A percentile compares a stretch with the other conserved stretches of the same genome.
These are phyloP conservation scores for Creontiades dilutus DNA, from an alignment of 2,888 invertebrate genomes.

Conservation along the genomic window DNA sequence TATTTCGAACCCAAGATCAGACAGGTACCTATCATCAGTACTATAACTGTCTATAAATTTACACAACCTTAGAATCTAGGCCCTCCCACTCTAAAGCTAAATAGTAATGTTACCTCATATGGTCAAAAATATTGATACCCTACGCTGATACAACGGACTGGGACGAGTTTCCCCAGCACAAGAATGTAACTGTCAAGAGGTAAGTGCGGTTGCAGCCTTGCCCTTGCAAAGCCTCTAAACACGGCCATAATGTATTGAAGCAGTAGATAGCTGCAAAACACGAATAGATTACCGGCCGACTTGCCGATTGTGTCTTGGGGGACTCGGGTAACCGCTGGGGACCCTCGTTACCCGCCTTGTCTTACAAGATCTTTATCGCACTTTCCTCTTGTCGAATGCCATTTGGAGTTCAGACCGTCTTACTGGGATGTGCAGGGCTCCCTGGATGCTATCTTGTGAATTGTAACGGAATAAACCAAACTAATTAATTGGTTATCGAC, in stretches of 20 bases:
- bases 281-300: conserved; percentile 21
- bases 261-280: neutral
- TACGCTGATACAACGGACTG: neutral
- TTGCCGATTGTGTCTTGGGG: neutral
- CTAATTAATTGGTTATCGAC: too few species aligned
- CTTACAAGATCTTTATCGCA: conserved; percentile 57
- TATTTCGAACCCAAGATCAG: too few species aligned
- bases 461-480: too few species aligned
- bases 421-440: neutral
- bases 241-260: neutral
- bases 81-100: too few species aligned
- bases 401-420: neutral
- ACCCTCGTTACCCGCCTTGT: conserved; percentile 40
- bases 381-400: conserved; percentile 42
- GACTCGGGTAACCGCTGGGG: neutral
- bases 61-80: too few species aligned
- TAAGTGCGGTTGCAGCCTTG: conserved; percentile 56
- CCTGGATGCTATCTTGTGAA: neutral
- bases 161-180: neutral
- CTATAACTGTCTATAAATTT: too few species aligned
- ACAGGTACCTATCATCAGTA: too few species aligned
- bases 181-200: conserved; percentile 40
- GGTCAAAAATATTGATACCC: too few species aligned
- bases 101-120: too few species aligned
- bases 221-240: conserved; percentile 44